Conservation (phyloP, 2,797 vertebrate species). For the Cyclopterus lumpus region DNA sequence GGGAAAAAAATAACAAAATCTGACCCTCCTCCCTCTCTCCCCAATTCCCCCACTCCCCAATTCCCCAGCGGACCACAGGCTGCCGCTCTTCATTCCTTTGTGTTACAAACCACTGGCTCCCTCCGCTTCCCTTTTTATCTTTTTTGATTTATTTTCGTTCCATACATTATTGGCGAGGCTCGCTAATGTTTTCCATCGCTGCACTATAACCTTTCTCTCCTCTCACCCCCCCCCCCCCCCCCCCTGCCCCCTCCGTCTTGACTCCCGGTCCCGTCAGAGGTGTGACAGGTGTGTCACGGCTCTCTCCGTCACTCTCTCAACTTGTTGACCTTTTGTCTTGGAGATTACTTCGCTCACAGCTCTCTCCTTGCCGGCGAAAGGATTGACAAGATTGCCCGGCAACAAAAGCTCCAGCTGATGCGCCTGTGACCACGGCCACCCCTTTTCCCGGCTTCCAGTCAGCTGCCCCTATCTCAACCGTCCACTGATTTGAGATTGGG, state of each 20-base stretch:
- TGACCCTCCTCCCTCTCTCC: conserved; percentile 14
- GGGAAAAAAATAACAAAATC: conserved; percentile 75
- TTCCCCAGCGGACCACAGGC: conserved; percentile 62
- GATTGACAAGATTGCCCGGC: conserved; percentile 76
- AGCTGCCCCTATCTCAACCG: conserved; percentile 48
- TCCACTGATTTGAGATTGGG: conserved; percentile 44
- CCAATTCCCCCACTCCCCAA: conserved; percentile 35
- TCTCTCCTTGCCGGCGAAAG: conserved; percentile 54
- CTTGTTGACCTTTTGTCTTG: conserved; percentile 82
- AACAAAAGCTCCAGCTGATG: conserved; percentile 72
- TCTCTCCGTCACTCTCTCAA: conserved; percentile 76
- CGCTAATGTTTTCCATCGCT: conserved; percentile 61
- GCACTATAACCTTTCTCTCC: conserved; percentile 42
- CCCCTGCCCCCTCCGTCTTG: conserved; percentile 35
- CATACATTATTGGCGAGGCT: conserved; percentile 42
- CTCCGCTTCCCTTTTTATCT: conserved; percentile 64
- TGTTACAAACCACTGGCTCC: conserved; percentile 70
- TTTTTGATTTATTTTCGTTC: conserved; percentile 58
- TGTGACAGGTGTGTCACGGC: conserved; percentile 81
- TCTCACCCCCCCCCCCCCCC: conserved; percentile 16
- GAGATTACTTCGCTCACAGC: conserved; percentile 71
- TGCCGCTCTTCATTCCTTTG: conserved; percentile 60
- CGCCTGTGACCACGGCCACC: conserved; percentile 66
- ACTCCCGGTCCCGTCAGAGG: conserved; percentile 56
- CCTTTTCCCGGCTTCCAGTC: conserved; percentile 54